Evolutionary conservation across 2,888 invertebrate species (phyloP).

Genomic region (Eristalinus aeneus): DNA sequence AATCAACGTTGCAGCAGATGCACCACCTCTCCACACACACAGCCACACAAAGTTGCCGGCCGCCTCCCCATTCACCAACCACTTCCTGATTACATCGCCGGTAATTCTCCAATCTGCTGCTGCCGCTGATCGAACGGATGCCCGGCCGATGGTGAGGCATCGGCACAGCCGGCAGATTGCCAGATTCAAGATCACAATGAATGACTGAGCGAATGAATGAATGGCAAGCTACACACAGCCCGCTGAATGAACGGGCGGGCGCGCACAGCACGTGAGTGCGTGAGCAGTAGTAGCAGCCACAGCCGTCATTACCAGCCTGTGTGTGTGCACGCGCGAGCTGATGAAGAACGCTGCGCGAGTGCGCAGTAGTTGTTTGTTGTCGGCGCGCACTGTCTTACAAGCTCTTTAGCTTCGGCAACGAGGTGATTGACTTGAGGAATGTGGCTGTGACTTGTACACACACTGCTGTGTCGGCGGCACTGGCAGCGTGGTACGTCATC

Average conservation of each 20-base stretch:
- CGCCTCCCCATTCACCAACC: neutral
- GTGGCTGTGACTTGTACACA: conserved; percentile 60
- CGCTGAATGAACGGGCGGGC: conserved; percentile 53
- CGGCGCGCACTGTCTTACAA: conserved; percentile 62
- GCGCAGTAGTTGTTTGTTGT: conserved; percentile 65
- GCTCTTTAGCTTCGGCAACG: conserved; percentile 57
- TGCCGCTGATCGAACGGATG: neutral
- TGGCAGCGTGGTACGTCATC: conserved; percentile 60
- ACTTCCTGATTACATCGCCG: conserved; percentile 20
- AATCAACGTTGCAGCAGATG: conserved; percentile 35
- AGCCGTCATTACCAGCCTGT: neutral
- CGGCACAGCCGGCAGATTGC: conserved; percentile 32
- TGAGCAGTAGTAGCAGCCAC: conserved; percentile 47
- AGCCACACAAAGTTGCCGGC: neutral
- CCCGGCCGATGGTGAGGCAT: neutral
- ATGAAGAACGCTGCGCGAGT: conserved; percentile 40
- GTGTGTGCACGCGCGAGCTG: conserved; percentile 5
- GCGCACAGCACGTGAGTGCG: conserved; percentile 55
- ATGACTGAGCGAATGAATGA: conserved; percentile 61
- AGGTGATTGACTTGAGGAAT: conserved; percentile 68
- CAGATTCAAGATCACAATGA: conserved; percentile 61
- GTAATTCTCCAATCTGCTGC: conserved; percentile 6
- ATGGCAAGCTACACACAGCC: conserved; percentile 57
- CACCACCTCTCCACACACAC: neutral
- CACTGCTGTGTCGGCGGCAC: conserved; percentile 47